A percentile compares a stretch with the other conserved stretches of the same genome.
Conservation (phyloP, 2,888 invertebrate genomes). For the Odontomyia ornata region DNA sequence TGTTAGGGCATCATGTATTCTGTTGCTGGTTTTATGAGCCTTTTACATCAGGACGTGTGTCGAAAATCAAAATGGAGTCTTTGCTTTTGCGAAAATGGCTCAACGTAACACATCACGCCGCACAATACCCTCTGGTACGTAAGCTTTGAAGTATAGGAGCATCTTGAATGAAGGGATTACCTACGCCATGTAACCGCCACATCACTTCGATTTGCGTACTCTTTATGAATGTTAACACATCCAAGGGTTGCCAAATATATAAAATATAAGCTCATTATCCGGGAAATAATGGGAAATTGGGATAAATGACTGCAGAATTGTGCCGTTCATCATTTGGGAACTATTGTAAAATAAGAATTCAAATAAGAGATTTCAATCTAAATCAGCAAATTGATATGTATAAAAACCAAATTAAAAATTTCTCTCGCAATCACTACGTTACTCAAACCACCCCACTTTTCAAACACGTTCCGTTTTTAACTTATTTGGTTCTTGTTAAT, state of each 20-base stretch:
- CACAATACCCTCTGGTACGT: not conserved
- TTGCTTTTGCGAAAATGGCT: not conserved
- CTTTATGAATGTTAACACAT: not conserved
- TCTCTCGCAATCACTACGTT: too few relatives aligned
- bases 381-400: too few relatives aligned
- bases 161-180: slow-evolving; percentile 8
- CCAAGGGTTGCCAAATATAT: not conserved
- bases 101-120: not conserved
- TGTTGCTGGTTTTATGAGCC: slow-evolving; percentile 19
- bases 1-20: slow-evolving; percentile 26
- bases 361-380: too few relatives aligned
- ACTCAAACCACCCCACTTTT: too few relatives aligned
- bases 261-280: not conserved
- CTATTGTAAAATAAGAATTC: too few relatives aligned
- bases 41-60: slow-evolving; percentile 29
- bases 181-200: slow-evolving; percentile 21
- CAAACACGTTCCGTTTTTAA: too few relatives aligned
- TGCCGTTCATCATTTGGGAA: too few relatives aligned
- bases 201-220: slow-evolving; percentile 33
- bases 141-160: not conserved
- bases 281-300: too few relatives aligned
- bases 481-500: too few relatives aligned
- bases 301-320: too few relatives aligned
- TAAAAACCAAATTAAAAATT: too few relatives aligned
- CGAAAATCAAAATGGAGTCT: slow-evolving; percentile 20